Evolutionary conservation across 2,888 invertebrate genomes (phyloP).

Genomic region (Andrena haemorrhoa): DNA sequence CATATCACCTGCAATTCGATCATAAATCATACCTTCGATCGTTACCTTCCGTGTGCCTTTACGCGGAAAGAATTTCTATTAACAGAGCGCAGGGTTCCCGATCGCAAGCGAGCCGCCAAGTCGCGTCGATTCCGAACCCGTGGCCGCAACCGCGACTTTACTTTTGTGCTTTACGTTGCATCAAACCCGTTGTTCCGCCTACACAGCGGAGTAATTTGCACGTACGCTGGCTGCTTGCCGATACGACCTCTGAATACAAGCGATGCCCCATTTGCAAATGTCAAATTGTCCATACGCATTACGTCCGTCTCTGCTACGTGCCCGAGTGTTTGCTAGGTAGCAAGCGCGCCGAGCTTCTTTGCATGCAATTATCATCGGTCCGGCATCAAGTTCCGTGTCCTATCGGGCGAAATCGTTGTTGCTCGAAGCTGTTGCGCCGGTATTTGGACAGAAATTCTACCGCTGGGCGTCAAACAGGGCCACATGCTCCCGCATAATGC

Average conservation of each 20-base stretch:
- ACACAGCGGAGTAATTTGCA: conserved; percentile 75
- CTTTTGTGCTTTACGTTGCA: conserved; percentile 68
- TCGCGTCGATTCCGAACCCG: conserved; percentile 30
- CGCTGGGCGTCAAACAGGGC: not conserved
- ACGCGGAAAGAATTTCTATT: not conserved
- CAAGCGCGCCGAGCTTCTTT: conserved; percentile 46
- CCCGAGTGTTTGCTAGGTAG: conserved; percentile 52
- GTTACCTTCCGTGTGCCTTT: no score
- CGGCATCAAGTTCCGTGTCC: conserved; percentile 48
- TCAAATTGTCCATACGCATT: conserved; percentile 77
- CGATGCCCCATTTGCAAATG: conserved; percentile 78
- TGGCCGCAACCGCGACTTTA: conserved; percentile 54
- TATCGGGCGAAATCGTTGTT: conserved; percentile 28
- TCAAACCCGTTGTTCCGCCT: conserved; percentile 73
- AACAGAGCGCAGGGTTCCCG: not conserved
- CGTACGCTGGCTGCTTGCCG: conserved; percentile 69
- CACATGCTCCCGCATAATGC: conserved; percentile 24
- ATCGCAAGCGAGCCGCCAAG: not conserved
- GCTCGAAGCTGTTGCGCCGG: not conserved
- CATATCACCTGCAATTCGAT: no score
- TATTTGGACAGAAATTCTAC: conserved; percentile 2
- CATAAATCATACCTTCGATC: no score
- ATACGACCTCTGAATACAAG: conserved; percentile 73
- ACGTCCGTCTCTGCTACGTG: conserved; percentile 58
- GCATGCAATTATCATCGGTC: conserved; percentile 62